These are phyloP conservation scores for Helarctos malayanus DNA, from an alignment of 2,797 vertebrate species.

Conservation along the genomic window DNA sequence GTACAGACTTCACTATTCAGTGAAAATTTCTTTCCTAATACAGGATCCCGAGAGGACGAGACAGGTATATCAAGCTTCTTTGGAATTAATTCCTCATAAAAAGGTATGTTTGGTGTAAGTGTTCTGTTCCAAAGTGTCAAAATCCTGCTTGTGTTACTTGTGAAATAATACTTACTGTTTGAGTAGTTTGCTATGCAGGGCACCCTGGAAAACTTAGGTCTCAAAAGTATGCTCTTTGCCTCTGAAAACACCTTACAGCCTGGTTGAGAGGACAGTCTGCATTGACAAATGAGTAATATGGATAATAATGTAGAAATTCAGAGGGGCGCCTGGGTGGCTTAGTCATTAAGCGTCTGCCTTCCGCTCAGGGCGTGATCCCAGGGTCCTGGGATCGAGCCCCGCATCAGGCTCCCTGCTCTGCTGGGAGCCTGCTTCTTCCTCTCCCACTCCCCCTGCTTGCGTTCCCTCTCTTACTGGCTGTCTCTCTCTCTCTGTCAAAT, in stretches of 20 bases:
- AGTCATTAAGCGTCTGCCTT: no score
- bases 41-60: conserved; percentile 97
- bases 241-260: not conserved
- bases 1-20: not conserved
- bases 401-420: no score
- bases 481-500: no score
- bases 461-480: no score
- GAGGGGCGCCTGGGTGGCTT: not conserved
- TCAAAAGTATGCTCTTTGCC: not conserved
- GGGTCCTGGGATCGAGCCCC: no score
- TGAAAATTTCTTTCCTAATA: conserved; percentile 62
- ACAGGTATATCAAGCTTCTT: conserved; percentile 97
- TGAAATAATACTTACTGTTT: conserved; percentile 36
- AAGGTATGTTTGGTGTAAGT: conserved; percentile 91
- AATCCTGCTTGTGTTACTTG: not conserved
- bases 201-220: not conserved
- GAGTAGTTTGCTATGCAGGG: not conserved
- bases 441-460: no score
- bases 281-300: not conserved
- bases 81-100: conserved; percentile 98
- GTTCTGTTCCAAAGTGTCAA: not conserved
- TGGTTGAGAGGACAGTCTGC: not conserved
- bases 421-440: no score
- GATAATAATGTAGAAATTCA: not conserved
- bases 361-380: no score